Base-by-base conservation (phyloP, 2,888 invertebrate genomes). In the Cremastinae sp. region DNA sequence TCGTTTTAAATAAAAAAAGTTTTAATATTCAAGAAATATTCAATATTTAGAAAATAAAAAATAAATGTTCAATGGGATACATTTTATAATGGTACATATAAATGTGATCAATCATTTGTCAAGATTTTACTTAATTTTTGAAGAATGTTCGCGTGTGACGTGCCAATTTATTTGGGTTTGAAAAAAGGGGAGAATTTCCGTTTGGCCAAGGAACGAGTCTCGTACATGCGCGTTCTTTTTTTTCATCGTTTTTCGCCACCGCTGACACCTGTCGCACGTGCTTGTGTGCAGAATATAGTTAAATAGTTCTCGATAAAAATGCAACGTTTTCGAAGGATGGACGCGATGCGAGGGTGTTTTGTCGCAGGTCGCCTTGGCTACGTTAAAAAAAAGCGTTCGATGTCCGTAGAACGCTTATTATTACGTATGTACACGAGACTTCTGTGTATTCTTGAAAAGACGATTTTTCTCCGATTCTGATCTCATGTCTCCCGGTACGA, bases 331-430 rank as follows among this genome's bases (percentile, higher is more conserved):
- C 64, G 59, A 59, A 49, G 72, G 71, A 61, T 74, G 72, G 59
- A 72, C 75, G 65, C 45, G 51, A 41, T 10, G 37, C 16, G 68
- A 20, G 74, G 71, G 71, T 83, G 85, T 85, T 85, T 83, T 85
- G 85, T 53, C 59, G 75, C 69, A 18, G 79, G 85, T 85, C 82
- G 86, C 85, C 79, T 83, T 83, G 81, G 84, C 70, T 84, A 85
- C 86, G 69, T 69, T n/a, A 55, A 37, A 53, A 18, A 4, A 14
- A 59, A 62, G 43, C 84, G 84, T 80, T 86, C 86, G 83, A 86
- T 86, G 61, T 61, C 28, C 28, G 2, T 5, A 53, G 10, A 43
- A 53, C 41, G 41, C 20, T 59, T 59, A 14, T 61, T 35, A 53
- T 53, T 51, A 41, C 59, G 12, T 61, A 65, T 12, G 18, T 28